A percentile compares a stretch with the other conserved stretches of the same genome.
Evolutionary conservation across 2,888 invertebrate species (phyloP).

Genomic region (Papilio protenor): DNA sequence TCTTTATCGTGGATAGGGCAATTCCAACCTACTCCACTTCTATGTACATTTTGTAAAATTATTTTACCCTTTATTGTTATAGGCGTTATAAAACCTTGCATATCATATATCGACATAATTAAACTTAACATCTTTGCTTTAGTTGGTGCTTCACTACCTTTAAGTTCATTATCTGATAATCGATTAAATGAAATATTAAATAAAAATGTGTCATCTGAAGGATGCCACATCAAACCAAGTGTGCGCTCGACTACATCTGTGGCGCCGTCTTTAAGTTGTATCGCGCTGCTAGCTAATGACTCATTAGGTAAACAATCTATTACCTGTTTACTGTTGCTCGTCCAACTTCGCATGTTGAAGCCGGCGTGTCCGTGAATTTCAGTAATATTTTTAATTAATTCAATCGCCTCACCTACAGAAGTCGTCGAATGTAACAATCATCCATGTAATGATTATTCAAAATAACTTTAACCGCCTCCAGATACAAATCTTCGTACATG

Average conservation of each 20-base stretch:
- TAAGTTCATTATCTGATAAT: slow-evolving; percentile 34
- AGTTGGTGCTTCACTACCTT: slow-evolving; percentile 40
- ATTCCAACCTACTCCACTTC: slow-evolving; percentile 45
- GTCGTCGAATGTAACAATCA: slow-evolving; percentile 43
- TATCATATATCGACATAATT: slow-evolving; percentile 44
- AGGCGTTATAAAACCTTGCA: slow-evolving; percentile 44
- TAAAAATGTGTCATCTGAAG: slow-evolving; percentile 43
- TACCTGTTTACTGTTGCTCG: slow-evolving; percentile 44
- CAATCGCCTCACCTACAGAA: slow-evolving; percentile 38
- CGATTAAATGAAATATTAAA: slow-evolving; percentile 43
- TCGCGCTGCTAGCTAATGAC: slow-evolving; percentile 44
- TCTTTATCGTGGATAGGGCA: slow-evolving; percentile 44
- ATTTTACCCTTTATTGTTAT: slow-evolving; percentile 46
- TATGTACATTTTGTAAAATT: slow-evolving; percentile 46
- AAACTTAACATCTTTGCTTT: slow-evolving; percentile 45
- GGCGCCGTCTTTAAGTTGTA: slow-evolving; percentile 43
- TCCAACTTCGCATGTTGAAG: slow-evolving; percentile 45
- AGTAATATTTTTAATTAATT: slow-evolving; percentile 43
- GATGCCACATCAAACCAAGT: slow-evolving; percentile 47
- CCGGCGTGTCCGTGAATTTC: slow-evolving; percentile 43
- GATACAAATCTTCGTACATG: slow-evolving; percentile 42
- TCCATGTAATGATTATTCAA: slow-evolving; percentile 44
- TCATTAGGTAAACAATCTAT: slow-evolving; percentile 38
- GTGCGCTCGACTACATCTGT: slow-evolving; percentile 44
- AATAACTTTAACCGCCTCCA: too few relatives aligned